Base-by-base conservation (phyloP, 2,113 vertebrate species). In the Origma solitaria region DNA sequence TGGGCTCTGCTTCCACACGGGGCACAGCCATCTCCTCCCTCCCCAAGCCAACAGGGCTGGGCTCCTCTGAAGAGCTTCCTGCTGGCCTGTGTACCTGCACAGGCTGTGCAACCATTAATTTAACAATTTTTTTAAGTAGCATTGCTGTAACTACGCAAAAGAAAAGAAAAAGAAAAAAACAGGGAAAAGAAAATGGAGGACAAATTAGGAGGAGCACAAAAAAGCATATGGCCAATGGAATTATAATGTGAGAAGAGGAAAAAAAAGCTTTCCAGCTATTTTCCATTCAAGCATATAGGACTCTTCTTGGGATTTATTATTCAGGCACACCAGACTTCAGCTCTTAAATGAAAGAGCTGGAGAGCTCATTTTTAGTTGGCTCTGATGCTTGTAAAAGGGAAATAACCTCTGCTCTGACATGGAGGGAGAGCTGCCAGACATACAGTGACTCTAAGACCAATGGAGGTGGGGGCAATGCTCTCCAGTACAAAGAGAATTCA, bases 341-440 rank as follows among this genome's bases (percentile, higher is more conserved):
- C 54, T 84, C 50, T 83, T 37, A 73, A 88, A 60, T 1, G 5
- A 54, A 72, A 77, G 28, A 69, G 22, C 40, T 38, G 22, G 42
- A 86, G 76, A 69, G 22, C 19, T 24, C 6, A 5, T 37, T 69
- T 38, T 16, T 9, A 5, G 23, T 31, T 23, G 14, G 31, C 15
- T 56, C 50, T 10, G 3, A 20, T 61, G 80, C 18, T 38, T 80
- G 28, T 47, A 66, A 58, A 82, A 76, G 9, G 27, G 10, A 49
- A 2, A 1, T 1, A 17, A 45, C 7, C 37, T 76, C 54, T 25
- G 22, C 58, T 80, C 23, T 0, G 0, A 40, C 28, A 28, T 1
- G 0, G 1, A 37, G 17, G 40, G 13, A 77, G 31, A 90, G 22
- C 15, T 76, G 31, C 16, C 31, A 21, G 42, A 37, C 23, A 16